Percentiles rank a stretch among this genome's conserved stretches.
phyloP scores from a whole-genome alignment of 1,140 invertebrate species.

The Calliphora vicina region DNA sequence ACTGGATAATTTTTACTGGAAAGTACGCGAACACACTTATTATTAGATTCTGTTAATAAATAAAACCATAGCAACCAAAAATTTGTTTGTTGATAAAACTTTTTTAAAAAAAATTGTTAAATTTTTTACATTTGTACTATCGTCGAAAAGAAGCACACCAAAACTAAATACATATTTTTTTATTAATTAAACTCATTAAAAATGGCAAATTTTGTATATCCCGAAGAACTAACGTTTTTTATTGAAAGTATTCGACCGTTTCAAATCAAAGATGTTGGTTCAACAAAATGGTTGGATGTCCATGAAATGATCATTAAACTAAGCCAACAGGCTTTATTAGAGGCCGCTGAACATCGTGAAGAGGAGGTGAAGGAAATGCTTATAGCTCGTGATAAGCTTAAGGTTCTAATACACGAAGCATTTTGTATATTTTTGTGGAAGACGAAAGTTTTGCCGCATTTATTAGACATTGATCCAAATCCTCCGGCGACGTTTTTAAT shows the following conservation, averaged over 20 bases:
- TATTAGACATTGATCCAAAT: conserved; percentile 72
- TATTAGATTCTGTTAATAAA: too few species aligned
- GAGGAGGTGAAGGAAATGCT: conserved; percentile 75
- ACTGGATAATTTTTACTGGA: too few species aligned
- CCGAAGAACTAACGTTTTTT: conserved; percentile 57
- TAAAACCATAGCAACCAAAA: conserved; percentile 28
- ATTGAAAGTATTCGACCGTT: conserved; percentile 58
- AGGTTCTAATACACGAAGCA: conserved; percentile 76
- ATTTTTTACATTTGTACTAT: not conserved
- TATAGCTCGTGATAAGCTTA: conserved; percentile 66
- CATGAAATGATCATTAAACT: conserved; percentile 79
- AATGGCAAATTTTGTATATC: conserved; percentile 57
- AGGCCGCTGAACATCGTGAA: conserved; percentile 72
- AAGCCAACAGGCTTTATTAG: conserved; percentile 80
- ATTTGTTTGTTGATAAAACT: not conserved
- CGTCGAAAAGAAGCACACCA: too few species aligned
- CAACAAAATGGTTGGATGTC: conserved; percentile 74
- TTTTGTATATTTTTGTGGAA: conserved; percentile 82
- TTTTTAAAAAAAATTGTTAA: not conserved
- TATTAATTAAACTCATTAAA: not conserved
- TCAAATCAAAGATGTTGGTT: conserved; percentile 55
- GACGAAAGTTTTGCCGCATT: conserved; percentile 74
- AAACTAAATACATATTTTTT: too few species aligned
- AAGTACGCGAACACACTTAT: too few species aligned
- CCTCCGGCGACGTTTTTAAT: conserved; percentile 75